Percentiles rank a stretch among this genome's conserved stretches.
Conservation (phyloP, 2,888 invertebrate genomes). For the Dendrolimus pini region DNA sequence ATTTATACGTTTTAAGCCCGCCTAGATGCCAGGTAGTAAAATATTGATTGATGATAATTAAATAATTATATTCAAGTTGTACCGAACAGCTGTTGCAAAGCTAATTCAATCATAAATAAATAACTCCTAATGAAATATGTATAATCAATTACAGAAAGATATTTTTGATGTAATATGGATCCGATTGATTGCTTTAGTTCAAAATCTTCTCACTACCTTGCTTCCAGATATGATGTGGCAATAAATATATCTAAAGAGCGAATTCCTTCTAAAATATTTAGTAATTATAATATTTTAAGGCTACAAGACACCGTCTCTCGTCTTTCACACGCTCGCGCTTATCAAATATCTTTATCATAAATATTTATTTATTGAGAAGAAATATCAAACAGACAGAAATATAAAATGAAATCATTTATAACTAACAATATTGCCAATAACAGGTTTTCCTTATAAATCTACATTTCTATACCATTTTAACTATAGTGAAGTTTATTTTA, state of each 20-base stretch:
- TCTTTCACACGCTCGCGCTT: too few species aligned
- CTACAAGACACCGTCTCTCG: too few species aligned
- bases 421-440: too few species aligned
- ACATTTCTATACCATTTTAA: too few species aligned
- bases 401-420: too few species aligned
- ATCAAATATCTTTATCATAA: too few species aligned
- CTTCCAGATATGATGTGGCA: background rate
- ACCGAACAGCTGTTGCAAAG: background rate
- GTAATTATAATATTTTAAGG: background rate
- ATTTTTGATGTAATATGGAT: background rate
- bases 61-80: background rate
- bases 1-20: background rate
- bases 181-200: background rate
- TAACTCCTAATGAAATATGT: background rate
- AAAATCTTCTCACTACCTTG: background rate
- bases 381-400: too few species aligned
- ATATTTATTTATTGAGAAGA: too few species aligned
- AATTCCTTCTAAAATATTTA: background rate
- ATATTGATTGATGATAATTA: background rate
- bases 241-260: background rate
- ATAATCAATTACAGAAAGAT: background rate
- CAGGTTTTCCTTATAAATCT: too few species aligned
- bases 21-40: background rate
- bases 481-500: too few species aligned
- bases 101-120: background rate